phyloP scores from a whole-genome alignment of 2,888 invertebrate genomes.

The Temnothorax rugatulus region DNA sequence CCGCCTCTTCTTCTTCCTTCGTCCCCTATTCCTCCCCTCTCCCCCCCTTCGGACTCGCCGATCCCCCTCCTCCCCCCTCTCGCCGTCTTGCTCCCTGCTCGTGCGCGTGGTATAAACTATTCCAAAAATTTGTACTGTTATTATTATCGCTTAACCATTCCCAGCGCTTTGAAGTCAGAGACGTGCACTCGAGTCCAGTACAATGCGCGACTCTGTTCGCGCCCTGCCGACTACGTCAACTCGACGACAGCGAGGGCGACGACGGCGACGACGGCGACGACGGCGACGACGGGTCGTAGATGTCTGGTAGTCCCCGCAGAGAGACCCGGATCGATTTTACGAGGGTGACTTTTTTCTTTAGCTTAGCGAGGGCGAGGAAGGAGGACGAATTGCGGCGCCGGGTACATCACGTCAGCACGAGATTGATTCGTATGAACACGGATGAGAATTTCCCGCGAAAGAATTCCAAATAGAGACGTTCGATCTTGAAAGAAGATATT shows the following conservation, averaged over 20 bases:
- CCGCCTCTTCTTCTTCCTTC: slow-evolving; percentile 50
- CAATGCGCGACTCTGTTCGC: slow-evolving; percentile 75
- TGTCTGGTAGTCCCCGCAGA: slow-evolving; percentile 49
- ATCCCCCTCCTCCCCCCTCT: background rate
- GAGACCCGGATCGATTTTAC: slow-evolving; percentile 72
- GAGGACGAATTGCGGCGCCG: slow-evolving; percentile 63
- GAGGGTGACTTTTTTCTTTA: slow-evolving; percentile 67
- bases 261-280: slow-evolving; percentile 42
- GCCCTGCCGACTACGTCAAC: slow-evolving; percentile 57
- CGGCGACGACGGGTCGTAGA: slow-evolving; percentile 47
- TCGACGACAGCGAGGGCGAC: slow-evolving; percentile 34
- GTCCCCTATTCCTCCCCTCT: slow-evolving; percentile 3
- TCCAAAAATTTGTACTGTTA: slow-evolving; percentile 81
- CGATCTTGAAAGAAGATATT: background rate
- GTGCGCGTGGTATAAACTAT: slow-evolving; percentile 76
- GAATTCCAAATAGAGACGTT: slow-evolving; percentile 5
- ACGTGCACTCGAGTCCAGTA: slow-evolving; percentile 52
- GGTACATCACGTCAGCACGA: slow-evolving; percentile 43
- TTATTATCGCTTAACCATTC: slow-evolving; percentile 80
- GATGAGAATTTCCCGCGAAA: slow-evolving; percentile 36
- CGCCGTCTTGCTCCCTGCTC: slow-evolving; percentile 1
- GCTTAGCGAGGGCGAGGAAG: slow-evolving; percentile 68
- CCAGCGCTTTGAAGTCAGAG: slow-evolving; percentile 58
- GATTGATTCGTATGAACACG: slow-evolving; percentile 49
- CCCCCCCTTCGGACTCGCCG: background rate